Conservation (phyloP, 2,113 vertebrate genomes). For the Shinisaurus crocodilurus region DNA sequence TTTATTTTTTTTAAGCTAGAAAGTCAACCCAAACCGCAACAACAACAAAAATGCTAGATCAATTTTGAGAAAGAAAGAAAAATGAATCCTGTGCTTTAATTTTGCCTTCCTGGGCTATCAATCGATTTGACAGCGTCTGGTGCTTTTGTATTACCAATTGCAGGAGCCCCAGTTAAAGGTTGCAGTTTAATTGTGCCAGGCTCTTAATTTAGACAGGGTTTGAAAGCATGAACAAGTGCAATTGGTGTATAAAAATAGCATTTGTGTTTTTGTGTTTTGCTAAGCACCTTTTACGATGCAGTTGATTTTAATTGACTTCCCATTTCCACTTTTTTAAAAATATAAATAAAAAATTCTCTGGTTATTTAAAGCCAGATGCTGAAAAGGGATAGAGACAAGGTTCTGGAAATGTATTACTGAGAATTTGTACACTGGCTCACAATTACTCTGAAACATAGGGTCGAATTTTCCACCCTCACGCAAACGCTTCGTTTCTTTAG, state of each 20-base stretch:
- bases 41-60: not conserved
- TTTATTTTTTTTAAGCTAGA: not conserved
- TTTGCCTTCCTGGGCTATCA: slow-evolving; percentile 11
- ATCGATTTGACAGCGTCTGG: slow-evolving; percentile 11
- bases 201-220: slow-evolving; percentile 23
- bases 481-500: not conserved
- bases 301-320: slow-evolving; percentile 20
- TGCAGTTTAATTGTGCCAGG: slow-evolving; percentile 11
- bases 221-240: not conserved
- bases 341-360: not conserved
- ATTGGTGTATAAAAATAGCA: not conserved
- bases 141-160: slow-evolving; percentile 25
- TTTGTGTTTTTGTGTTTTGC: not conserved
- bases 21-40: not conserved
- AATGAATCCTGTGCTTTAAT: slow-evolving; percentile 25
- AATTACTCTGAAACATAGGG: not conserved
- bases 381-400: not conserved
- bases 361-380: not conserved
- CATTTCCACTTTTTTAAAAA: not conserved
- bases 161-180: slow-evolving; percentile 1
- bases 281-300: slow-evolving; percentile 8
- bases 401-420: not conserved
- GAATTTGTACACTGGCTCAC: too few species aligned
- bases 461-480: not conserved
- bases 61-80: slow-evolving; percentile 37